Conservation (phyloP, 2,113 vertebrate species). For the Oryctolagus cuniculus region mOryCun1.1 NC_091442.1:41007001-41007500, state of each 20-base stretch:
- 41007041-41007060: neutral
- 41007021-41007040: too few relatives aligned
- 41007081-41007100: neutral
- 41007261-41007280: neutral
- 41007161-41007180: neutral
- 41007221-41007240: accelerated
- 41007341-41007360: neutral
- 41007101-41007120: neutral
- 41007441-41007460: neutral
- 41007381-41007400: slow-evolving; percentile 36
- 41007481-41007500: neutral
- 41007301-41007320: neutral
- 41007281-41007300: neutral
- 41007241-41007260: neutral
- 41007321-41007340: neutral
- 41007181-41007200: neutral
- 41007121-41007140: neutral
- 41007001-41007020: neutral
- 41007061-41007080: neutral
- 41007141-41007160: neutral
- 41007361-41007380: neutral
- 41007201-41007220: neutral
- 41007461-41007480: neutral
- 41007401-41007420: slow-evolving; percentile 40
- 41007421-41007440: slow-evolving; percentile 32